A percentile compares a stretch with the other conserved stretches of the same genome.
Conservation (phyloP, 1,140 invertebrate genomes). For the Tachypleus tridentatus region DNA sequence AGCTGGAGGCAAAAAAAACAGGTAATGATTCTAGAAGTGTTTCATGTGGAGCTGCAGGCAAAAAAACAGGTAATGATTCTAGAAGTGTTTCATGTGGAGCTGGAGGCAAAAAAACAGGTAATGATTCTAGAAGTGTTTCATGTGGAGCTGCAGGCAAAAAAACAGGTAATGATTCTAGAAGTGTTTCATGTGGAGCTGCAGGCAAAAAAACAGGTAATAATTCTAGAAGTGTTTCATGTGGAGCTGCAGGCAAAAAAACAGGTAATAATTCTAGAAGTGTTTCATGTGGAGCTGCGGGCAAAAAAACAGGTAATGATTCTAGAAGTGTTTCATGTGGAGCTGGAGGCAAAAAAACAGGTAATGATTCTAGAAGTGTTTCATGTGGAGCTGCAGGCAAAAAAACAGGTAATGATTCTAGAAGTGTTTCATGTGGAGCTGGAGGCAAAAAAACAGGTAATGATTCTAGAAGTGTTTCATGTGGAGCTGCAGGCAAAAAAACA, state of each 20-base stretch:
- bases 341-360: conserved; percentile 33
- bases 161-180: conserved; percentile 27
- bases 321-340: conserved; percentile 27
- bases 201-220: conserved; percentile 31
- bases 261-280: conserved; percentile 21
- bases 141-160: conserved; percentile 32
- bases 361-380: conserved; percentile 8
- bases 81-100: conserved; percentile 27
- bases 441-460: conserved; percentile 31
- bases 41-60: conserved; percentile 32
- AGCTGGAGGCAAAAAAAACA: conserved; percentile 32
- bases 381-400: conserved; percentile 32
- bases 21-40: conserved; percentile 22
- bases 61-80: conserved; percentile 29
- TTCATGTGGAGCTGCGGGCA: conserved; percentile 32
- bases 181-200: conserved; percentile 30
- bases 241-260: conserved; percentile 33
- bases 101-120: conserved; percentile 33
- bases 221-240: conserved; percentile 18
- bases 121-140: conserved; percentile 8
- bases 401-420: conserved; percentile 27
- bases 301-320: conserved; percentile 29
- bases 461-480: conserved; percentile 18
- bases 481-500: conserved; percentile 33
- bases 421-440: conserved; percentile 30